phyloP scores from a whole-genome alignment of 2,797 vertebrate genomes.

The Eleutherodactylus coqui region DNA sequence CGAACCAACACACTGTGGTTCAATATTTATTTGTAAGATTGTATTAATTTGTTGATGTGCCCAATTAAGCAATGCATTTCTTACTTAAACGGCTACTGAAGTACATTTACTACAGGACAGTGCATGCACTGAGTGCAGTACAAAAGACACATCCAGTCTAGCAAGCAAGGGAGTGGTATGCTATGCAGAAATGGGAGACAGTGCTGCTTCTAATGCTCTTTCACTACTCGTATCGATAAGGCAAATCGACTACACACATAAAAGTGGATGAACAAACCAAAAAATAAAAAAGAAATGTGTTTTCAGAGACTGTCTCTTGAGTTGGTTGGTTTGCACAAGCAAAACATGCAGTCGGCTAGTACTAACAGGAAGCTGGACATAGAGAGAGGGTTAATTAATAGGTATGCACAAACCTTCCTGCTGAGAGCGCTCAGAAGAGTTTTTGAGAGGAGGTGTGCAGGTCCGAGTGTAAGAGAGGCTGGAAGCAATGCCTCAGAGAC shows the following conservation, averaged over 20 bases:
- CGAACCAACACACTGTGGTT: constrained; percentile 65
- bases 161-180: constrained; percentile 83
- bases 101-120: constrained; percentile 79
- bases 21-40: constrained; percentile 63
- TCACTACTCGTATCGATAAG: constrained; percentile 68
- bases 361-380: constrained; percentile 84
- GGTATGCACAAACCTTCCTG: constrained; percentile 86
- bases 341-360: constrained; percentile 87
- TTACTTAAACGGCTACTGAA: constrained; percentile 79
- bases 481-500: constrained; percentile 84
- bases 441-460: constrained; percentile 85
- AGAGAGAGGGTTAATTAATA: constrained; percentile 84
- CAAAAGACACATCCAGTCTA: constrained; percentile 83
- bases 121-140: constrained; percentile 84
- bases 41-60: constrained; percentile 68
- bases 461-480: constrained; percentile 85
- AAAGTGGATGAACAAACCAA: constrained; percentile 73
- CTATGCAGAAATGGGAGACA: constrained; percentile 76
- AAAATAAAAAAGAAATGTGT: constrained; percentile 79
- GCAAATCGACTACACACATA: constrained; percentile 72
- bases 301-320: constrained; percentile 79
- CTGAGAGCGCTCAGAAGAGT: constrained; percentile 85
- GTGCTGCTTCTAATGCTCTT: constrained; percentile 70
- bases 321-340: constrained; percentile 83
- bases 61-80: constrained; percentile 81